phyloP scores from a whole-genome alignment of 2,888 invertebrate genomes.

The Morpho helenor region DNA sequence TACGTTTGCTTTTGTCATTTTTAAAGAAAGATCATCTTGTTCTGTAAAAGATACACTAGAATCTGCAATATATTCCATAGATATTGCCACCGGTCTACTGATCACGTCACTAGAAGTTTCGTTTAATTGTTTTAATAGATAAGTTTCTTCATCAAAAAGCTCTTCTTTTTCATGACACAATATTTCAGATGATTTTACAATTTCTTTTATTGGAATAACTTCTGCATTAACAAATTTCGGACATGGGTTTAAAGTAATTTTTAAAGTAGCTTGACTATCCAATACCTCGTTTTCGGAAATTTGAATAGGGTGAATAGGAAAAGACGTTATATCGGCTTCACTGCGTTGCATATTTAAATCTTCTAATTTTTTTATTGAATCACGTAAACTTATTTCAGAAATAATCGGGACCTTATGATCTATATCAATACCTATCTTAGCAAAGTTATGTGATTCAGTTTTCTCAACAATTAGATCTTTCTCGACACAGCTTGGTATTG shows the following conservation, averaged over 20 bases:
- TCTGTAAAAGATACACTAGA: constrained; percentile 50
- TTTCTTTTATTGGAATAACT: constrained; percentile 44
- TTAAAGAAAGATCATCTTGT: constrained; percentile 25
- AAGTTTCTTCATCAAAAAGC: constrained; percentile 31
- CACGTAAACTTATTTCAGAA: constrained; percentile 63
- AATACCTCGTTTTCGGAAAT: constrained; percentile 60
- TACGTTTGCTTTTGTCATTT: constrained; percentile 63
- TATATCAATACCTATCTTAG: constrained; percentile 69
- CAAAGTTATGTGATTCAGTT: constrained; percentile 62
- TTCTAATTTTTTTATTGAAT: constrained; percentile 45
- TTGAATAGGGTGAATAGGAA: constrained; percentile 48
- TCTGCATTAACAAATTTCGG: constrained; percentile 47
- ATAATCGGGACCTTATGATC: constrained; percentile 73
- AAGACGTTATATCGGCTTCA: constrained; percentile 54
- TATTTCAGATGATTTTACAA: constrained; percentile 52
- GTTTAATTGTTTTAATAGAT: constrained; percentile 35
- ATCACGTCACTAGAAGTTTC: constrained; percentile 63
- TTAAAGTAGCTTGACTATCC: constrained; percentile 61
- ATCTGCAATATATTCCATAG: constrained; percentile 66
- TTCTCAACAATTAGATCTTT: constrained; percentile 66
- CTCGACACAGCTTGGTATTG: constrained; percentile 53
- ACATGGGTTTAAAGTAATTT: constrained; percentile 38
- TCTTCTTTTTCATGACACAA: constrained; percentile 61
- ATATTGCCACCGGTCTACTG: constrained; percentile 72
- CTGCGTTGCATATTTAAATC: constrained; percentile 41